Conservation (phyloP, 2,888 invertebrate genomes). For the Lumbricus terrestris region DNA sequence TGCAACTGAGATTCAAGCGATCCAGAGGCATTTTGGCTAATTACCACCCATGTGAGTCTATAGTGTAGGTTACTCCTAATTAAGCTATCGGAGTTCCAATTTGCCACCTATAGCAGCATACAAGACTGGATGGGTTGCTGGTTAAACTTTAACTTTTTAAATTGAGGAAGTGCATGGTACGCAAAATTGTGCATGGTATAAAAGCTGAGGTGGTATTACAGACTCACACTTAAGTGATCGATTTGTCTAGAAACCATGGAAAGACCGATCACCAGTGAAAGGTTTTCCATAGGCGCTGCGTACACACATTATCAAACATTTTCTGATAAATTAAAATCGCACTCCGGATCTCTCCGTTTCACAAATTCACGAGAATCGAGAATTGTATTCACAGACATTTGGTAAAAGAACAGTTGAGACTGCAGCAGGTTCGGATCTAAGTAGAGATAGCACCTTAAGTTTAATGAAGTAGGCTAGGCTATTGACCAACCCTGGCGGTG, state of each 20-base stretch:
- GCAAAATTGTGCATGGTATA: too few relatives aligned
- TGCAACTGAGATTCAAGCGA: too few relatives aligned
- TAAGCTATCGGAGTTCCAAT: too few relatives aligned
- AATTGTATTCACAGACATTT: not conserved
- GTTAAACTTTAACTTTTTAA: not conserved
- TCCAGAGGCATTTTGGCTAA: not conserved
- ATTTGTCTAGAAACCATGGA: not conserved
- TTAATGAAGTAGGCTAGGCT: too few relatives aligned
- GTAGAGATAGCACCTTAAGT: not conserved
- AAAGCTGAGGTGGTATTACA: not conserved
- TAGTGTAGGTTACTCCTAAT: too few relatives aligned
- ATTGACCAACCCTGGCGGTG: too few relatives aligned
- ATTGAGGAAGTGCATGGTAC: not conserved
- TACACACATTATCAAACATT: not conserved
- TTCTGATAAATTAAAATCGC: not conserved
- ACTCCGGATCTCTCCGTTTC: not conserved
- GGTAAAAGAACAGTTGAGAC: not conserved
- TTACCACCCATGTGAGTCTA: not conserved
- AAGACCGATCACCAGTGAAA: not conserved
- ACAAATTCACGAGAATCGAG: not conserved
- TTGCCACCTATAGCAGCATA: too few relatives aligned
- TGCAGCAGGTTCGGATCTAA: not conserved
- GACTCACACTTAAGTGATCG: not conserved
- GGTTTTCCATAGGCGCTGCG: not conserved
- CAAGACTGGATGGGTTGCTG: too few relatives aligned